These are phyloP conservation scores for Sminthurinus aureus DNA, from an alignment of 2,888 invertebrate species.

Conservation along the genomic window DNA sequence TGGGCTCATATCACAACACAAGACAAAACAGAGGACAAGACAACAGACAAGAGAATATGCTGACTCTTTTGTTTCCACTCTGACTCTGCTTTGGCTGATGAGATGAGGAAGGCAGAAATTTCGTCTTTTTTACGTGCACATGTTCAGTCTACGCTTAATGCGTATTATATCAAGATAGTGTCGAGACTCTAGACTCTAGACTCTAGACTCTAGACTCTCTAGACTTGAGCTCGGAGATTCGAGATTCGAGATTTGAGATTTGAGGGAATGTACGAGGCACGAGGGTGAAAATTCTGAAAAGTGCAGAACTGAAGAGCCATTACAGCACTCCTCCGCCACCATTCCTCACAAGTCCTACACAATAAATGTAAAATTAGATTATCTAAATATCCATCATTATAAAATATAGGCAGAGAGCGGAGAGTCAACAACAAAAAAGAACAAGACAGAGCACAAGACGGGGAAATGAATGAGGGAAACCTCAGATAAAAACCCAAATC, in stretches of 20 bases:
- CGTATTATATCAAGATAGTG: too few species aligned
- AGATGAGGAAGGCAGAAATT: neutral
- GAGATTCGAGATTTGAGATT: too few species aligned
- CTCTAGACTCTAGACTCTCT: too few species aligned
- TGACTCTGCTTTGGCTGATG: neutral
- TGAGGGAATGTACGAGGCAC: neutral
- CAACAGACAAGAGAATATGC: too few species aligned
- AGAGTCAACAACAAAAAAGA: neutral
- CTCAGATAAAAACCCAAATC: too few species aligned
- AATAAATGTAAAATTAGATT: conserved; percentile 25
- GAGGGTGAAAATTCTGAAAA: neutral
- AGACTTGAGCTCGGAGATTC: too few species aligned
- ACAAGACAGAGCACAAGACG: too few species aligned
- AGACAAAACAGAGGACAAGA: too few species aligned
- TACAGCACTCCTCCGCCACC: neutral
- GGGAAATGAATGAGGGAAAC: too few species aligned
- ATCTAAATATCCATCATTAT: conserved; percentile 36
- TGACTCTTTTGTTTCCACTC: too few species aligned
- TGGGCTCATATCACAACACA: too few species aligned
- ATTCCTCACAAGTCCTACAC: neutral
- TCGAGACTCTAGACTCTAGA: neutral
- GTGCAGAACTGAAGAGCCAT: neutral
- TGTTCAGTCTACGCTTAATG: too few species aligned
- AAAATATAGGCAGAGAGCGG: neutral
- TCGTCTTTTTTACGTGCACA: neutral